These are phyloP conservation scores for Acomys russatus DNA, from an alignment of 2,797 vertebrate species.

Conservation along the genomic window DNA sequence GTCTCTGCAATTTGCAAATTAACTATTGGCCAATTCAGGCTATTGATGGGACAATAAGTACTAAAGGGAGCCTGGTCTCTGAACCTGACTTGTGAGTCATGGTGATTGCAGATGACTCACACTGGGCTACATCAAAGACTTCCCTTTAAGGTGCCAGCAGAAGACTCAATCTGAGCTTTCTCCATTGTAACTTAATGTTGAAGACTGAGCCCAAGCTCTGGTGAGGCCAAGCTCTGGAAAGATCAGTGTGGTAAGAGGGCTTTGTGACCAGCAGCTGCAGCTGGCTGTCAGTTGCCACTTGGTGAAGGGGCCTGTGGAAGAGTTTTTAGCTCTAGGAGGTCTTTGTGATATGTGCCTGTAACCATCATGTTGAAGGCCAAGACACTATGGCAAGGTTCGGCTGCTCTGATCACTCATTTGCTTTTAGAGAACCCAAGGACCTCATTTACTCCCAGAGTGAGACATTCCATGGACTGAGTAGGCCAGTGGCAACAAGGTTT, in stretches of 20 bases:
- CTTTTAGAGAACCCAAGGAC: not conserved
- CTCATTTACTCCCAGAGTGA: not conserved
- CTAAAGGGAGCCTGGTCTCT: conserved; percentile 17
- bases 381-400: not conserved
- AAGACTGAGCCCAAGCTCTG: not conserved
- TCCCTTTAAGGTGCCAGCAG: not conserved
- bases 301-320: not conserved
- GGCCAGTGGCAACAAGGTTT: not conserved
- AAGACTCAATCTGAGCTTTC: not conserved
- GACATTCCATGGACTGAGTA: not conserved
- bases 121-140: conserved; percentile 61
- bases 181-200: not conserved
- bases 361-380: not conserved
- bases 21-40: conserved; percentile 50
- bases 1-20: conserved; percentile 72
- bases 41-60: conserved; percentile 30
- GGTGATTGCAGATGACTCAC: conserved; percentile 61
- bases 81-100: conserved; percentile 46
- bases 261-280: not conserved
- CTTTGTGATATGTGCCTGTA: not conserved
- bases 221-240: not conserved
- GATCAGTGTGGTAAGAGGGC: not conserved
- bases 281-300: not conserved
- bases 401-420: not conserved
- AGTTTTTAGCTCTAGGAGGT: too few relatives aligned